Evolutionary conservation across 2,888 invertebrate species (phyloP).

Genomic region (Lasioglossum malachurum): DNA sequence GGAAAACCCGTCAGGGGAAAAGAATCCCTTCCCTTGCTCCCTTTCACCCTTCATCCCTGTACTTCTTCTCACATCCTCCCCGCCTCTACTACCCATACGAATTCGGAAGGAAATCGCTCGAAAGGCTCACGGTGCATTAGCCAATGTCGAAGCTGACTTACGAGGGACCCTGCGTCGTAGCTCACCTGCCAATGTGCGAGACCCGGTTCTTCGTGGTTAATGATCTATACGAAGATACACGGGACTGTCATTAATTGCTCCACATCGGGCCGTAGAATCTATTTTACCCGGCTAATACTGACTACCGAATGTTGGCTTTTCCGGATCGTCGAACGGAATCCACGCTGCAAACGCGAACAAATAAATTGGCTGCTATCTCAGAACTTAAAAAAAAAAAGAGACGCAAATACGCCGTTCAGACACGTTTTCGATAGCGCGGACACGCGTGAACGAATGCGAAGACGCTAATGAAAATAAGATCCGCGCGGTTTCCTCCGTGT

Average conservation of each 20-base stretch:
- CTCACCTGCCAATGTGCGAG: not conserved
- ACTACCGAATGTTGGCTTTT: too few relatives aligned
- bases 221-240: constrained; percentile 6
- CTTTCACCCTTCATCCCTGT: not conserved
- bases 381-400: not conserved
- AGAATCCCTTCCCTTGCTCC: constrained; percentile 4
- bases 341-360: too few relatives aligned
- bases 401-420: too few relatives aligned
- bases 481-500: too few relatives aligned
- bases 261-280: not conserved
- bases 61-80: not conserved
- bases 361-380: too few relatives aligned
- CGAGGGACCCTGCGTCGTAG: not conserved
- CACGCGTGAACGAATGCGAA: too few relatives aligned
- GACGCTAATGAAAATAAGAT: too few relatives aligned
- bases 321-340: too few relatives aligned
- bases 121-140: constrained; percentile 15
- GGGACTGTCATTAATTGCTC: not conserved
- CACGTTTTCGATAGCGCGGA: too few relatives aligned
- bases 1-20: constrained; percentile 30
- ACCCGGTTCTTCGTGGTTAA: not conserved
- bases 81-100: not conserved
- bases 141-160: constrained; percentile 20
- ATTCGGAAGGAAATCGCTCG: constrained; percentile 22
- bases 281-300: not conserved